Evolutionary conservation across 2,113 vertebrate genomes (phyloP), one percentile per base, ranked within the genome.

Genomic region (Coracopsis vasa): DNA sequence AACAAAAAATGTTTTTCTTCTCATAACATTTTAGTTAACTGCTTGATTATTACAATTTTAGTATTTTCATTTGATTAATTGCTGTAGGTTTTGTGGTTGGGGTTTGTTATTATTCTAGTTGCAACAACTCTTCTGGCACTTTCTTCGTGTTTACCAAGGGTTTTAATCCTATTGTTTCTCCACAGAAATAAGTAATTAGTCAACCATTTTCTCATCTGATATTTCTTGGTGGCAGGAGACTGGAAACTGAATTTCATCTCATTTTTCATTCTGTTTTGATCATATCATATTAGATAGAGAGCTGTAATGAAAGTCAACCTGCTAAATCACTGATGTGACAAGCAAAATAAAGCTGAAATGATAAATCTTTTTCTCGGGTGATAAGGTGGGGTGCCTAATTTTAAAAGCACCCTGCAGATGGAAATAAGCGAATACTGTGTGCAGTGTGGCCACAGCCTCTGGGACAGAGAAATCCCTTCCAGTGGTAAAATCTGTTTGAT

Each of bases 21-120:
- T 50, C 70, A 66, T 71, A 87, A 65, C 19, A 29, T 80, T 83
- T 88, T 95, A 54, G 50, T 96, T 96, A 96, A 90, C 72, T n/a
- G 33, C n/a, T 35, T 95, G 44, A 72, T 90, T 88, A 92, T 78
- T 83, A 47, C 28, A 35, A 10, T 82, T 96, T 92, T 56, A 44
- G 31, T 71, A 42, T 94, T 94, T 92, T 50, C 33, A 69, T 92
- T 91, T 90, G 78, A 94, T 96, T 95, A 92, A 92, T 97, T 88
- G 75, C 31, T 84, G 39, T 81, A 75, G 41, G 61, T 60, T 94
- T 84, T 87, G 25, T 66, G 5, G 37, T 72, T 70, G 33, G 9
- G 2, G 14, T 53, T 88, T 92, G 62, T 50, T 58, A 31, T 93
- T 85, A 58, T 80, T 90, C 17, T 5, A 35, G 6, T 70, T 79